A percentile compares a stretch with the other conserved stretches of the same genome.
These are phyloP conservation scores for Clostera curtula DNA, from an alignment of 2,888 invertebrate species.

Conservation along the genomic window DNA sequence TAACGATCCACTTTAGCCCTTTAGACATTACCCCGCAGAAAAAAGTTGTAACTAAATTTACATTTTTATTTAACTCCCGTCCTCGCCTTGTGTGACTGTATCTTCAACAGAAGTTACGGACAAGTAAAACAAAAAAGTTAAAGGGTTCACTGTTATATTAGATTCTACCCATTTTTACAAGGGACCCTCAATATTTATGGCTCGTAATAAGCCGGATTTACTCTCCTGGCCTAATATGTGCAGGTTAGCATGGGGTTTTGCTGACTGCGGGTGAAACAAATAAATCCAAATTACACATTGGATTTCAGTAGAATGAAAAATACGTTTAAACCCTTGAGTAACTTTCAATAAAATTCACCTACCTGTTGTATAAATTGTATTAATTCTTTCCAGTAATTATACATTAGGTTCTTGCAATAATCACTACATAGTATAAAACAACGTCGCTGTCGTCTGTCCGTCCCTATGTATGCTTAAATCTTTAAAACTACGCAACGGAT, in stretches of 20 bases:
- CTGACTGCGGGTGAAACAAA: conserved; percentile 29
- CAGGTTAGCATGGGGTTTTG: conserved; percentile 17
- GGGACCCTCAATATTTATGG: conserved; percentile 27
- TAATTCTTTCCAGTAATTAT: too few species aligned
- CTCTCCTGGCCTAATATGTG: conserved; percentile 26
- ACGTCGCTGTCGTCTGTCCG: too few species aligned
- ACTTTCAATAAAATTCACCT: too few species aligned
- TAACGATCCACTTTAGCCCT: conserved; percentile 21
- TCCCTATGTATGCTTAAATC: too few species aligned
- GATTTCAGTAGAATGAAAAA: conserved; percentile 30
- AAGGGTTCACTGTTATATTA: conserved; percentile 22
- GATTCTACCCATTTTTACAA: conserved; percentile 23
- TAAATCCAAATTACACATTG: conserved; percentile 41
- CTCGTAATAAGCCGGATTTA: conserved; percentile 27
- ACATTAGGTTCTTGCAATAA: too few species aligned
- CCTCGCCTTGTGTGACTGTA: conserved; percentile 12
- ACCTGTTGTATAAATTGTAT: too few species aligned
- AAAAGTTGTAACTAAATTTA: conserved; percentile 34
- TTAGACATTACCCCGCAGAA: conserved; percentile 20
- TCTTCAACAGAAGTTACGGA: conserved; percentile 26
- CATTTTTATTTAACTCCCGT: conserved; percentile 34
- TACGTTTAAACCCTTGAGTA: too few species aligned
- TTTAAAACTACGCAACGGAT: too few species aligned
- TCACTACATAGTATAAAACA: too few species aligned
- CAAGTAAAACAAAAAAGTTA: conserved; percentile 23